These are phyloP conservation scores for Pempheris klunzingeri DNA, from an alignment of 2,797 vertebrate genomes.

Conservation along the genomic window DNA sequence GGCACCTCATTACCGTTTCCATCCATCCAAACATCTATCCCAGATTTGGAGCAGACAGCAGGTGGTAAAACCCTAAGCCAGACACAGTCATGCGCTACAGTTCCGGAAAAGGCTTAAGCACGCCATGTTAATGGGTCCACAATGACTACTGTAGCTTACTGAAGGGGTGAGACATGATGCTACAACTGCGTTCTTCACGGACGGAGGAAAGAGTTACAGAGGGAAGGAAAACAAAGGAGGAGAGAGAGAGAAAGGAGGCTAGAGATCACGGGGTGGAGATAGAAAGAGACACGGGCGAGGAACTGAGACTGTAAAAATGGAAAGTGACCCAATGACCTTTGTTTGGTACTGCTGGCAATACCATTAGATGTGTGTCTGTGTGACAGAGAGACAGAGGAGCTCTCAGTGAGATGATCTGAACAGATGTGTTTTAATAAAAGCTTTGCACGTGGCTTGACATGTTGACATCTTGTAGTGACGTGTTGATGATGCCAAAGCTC, in stretches of 20 bases:
- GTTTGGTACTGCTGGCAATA: slow-evolving; percentile 28
- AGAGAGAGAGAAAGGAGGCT: not conserved
- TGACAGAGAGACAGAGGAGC: slow-evolving; percentile 30
- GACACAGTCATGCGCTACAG: slow-evolving; percentile 53
- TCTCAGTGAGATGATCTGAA: slow-evolving; percentile 40
- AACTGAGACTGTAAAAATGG: slow-evolving; percentile 19
- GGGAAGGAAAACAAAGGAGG: not conserved
- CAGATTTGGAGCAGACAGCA: slow-evolving; percentile 69
- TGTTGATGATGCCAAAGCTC: slow-evolving; percentile 68
- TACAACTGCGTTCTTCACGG: slow-evolving; percentile 14
- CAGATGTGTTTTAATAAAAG: slow-evolving; percentile 67
- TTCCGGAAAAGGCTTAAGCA: slow-evolving; percentile 51
- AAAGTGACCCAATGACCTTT: slow-evolving; percentile 45
- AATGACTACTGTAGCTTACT: slow-evolving; percentile 31
- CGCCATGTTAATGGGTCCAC: slow-evolving; percentile 36
- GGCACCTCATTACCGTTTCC: slow-evolving; percentile 37
- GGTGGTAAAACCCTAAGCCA: slow-evolving; percentile 70
- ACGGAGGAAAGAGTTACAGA: not conserved
- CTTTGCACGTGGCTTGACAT: slow-evolving; percentile 60
- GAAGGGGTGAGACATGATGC: slow-evolving; percentile 13
- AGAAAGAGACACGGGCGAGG: slow-evolving; percentile 20
- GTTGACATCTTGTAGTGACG: slow-evolving; percentile 69
- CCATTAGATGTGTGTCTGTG: slow-evolving; percentile 34
- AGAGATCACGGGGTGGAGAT: not conserved
- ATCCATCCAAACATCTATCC: slow-evolving; percentile 51